Conservation (phyloP, 2,797 vertebrate genomes). For the Acropternis orthonyx region DNA sequence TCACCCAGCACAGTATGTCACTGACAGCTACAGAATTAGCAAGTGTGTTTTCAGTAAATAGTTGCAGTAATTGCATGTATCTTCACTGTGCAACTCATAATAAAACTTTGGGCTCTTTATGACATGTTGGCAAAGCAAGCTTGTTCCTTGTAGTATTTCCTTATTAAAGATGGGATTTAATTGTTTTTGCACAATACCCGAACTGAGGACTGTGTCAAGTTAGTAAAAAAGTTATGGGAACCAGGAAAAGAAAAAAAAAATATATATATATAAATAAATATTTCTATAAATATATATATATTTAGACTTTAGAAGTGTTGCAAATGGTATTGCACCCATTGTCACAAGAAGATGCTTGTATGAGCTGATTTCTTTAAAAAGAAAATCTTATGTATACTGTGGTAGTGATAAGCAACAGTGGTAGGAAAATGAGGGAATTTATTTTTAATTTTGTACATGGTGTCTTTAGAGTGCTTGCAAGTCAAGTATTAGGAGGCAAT, state of each 20-base stretch:
- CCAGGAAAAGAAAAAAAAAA: neutral
- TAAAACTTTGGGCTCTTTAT: neutral
- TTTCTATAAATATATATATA: neutral
- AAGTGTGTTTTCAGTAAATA: constrained; percentile 43
- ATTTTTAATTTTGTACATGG: constrained; percentile 53
- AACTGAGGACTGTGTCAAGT: neutral
- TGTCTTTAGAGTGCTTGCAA: constrained; percentile 44
- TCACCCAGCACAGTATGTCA: constrained; percentile 3
- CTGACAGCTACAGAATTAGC: constrained; percentile 26
- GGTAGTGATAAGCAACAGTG: neutral
- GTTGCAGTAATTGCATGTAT: constrained; percentile 9
- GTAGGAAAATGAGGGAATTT: constrained; percentile 32
- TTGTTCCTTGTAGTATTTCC: neutral
- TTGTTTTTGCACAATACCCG: neutral
- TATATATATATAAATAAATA: neutral
- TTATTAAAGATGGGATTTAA: neutral
- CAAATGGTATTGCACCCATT: neutral
- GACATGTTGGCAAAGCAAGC: neutral
- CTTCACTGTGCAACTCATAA: neutral
- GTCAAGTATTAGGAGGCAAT: constrained; percentile 38
- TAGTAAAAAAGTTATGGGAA: neutral
- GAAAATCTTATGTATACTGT: neutral
- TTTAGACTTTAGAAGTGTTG: neutral
- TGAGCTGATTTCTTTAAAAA: constrained; percentile 15
- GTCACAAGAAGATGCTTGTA: neutral